Conservation (phyloP, 2,113 vertebrate genomes). For the Gobiocypris rarus region DNA sequence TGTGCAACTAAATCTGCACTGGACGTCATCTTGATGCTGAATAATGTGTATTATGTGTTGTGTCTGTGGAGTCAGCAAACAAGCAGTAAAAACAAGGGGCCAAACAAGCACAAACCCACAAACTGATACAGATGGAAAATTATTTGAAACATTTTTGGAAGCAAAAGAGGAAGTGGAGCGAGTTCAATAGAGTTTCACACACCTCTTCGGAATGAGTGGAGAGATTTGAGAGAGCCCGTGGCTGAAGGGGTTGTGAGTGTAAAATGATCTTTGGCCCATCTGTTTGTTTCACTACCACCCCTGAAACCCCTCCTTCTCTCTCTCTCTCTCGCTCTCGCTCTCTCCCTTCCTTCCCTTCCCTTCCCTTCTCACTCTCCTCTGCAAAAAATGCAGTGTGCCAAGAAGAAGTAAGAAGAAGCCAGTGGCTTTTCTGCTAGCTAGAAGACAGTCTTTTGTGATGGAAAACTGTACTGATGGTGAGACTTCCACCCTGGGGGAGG, state of each 20-base stretch:
- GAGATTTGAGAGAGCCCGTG: constrained; percentile 45
- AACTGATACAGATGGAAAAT: constrained; percentile 45
- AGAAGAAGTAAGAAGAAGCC: constrained; percentile 47
- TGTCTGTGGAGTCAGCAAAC: constrained; percentile 42
- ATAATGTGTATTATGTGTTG: constrained; percentile 31
- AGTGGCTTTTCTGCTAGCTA: constrained; percentile 63
- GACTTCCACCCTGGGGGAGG: constrained; percentile 73
- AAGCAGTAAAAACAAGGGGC: neutral
- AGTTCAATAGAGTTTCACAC: constrained; percentile 53
- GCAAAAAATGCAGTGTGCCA: constrained; percentile 49
- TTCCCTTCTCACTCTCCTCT: constrained; percentile 2
- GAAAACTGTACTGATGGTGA: constrained; percentile 76
- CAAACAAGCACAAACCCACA: constrained; percentile 16
- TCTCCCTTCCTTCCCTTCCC: neutral
- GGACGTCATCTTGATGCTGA: constrained; percentile 26
- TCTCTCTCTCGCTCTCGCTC: neutral
- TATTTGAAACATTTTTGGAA: constrained; percentile 55
- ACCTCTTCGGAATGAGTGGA: constrained; percentile 47
- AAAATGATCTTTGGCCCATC: constrained; percentile 58
- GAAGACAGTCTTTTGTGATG: constrained; percentile 69
- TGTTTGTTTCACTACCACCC: constrained; percentile 59
- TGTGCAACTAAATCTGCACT: constrained; percentile 31
- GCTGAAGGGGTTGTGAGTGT: constrained; percentile 38
- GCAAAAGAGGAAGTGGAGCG: constrained; percentile 54
- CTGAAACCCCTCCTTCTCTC: neutral